Evolutionary conservation across 2,797 vertebrate species (phyloP).

Genomic region (Sphenodon punctatus): DNA sequence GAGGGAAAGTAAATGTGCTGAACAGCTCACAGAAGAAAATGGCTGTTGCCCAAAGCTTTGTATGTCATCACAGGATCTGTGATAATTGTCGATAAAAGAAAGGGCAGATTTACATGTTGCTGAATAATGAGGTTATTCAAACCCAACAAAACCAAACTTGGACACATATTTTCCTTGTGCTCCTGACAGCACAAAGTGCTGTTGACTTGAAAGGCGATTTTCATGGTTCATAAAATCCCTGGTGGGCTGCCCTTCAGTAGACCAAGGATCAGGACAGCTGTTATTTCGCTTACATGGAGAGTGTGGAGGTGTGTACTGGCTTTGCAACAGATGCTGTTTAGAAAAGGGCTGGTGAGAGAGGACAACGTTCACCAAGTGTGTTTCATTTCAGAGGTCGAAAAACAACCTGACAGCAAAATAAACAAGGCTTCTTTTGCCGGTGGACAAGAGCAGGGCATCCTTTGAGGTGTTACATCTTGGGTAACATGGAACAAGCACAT

Average conservation of each 20-base stretch:
- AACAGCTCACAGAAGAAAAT: background rate
- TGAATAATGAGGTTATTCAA: slow-evolving; percentile 14
- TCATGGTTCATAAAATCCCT: background rate
- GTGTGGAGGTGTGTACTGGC: background rate
- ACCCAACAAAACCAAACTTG: slow-evolving; percentile 28
- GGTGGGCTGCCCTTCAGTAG: background rate
- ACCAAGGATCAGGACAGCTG: background rate
- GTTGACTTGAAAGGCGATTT: slow-evolving; percentile 32
- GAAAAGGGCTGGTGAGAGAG: background rate
- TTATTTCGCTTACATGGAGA: slow-evolving; percentile 5
- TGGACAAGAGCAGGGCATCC: background rate
- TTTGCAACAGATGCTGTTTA: background rate
- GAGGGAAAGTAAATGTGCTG: background rate
- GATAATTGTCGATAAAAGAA: slow-evolving; percentile 8
- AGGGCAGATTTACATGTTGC: background rate
- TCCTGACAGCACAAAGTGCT: background rate
- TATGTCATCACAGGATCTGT: background rate
- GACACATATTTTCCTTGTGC: background rate
- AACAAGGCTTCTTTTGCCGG: background rate
- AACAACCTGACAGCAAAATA: background rate
- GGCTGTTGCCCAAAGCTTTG: background rate
- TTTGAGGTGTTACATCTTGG: background rate
- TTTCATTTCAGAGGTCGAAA: slow-evolving; percentile 8
- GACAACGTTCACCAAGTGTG: background rate
- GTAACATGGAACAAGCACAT: background rate